Evolutionary conservation across 2,797 vertebrate species (phyloP), one percentile per base, ranked within the genome.

Genomic region (Falco concolor): DNA sequence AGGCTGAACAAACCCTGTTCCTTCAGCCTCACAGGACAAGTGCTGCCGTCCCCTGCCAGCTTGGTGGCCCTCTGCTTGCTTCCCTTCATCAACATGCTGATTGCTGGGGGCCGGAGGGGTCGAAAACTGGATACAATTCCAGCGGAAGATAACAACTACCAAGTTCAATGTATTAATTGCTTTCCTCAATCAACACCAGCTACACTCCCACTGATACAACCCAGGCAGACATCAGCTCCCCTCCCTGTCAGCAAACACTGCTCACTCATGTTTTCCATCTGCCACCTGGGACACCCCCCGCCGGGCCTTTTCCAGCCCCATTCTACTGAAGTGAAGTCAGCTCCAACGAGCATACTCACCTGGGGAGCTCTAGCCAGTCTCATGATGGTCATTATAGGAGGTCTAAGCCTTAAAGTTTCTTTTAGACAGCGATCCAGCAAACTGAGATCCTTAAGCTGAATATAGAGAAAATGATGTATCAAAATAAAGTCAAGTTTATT

Each of bases 341-440:
- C 19, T 36, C 34, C 73, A 52, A 32, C 3, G 45, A 9, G 25
- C 11, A 20, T 16, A 81, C 97, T 84, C 76, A 99, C 99, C 97
- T 99, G 99, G 70, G 98, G 98, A 34, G 99, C 98, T 96, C 88
- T 98, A 75, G 98, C 99, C 99, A 99, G 98, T 95, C 99, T 99
- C 99, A 99, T 99, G 98, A 99, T 99, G 61, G 99, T 99, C 99
- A 99, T 99, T 95, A 99, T 99, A 20, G 99, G 99, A 13, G 99
- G 99, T 52, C 99, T 98, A 56, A 99, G 98, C 89, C 99, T 98
- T 67, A 99, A 97, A 5, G 99, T 99, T 97, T 99, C 99, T 97
- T 99, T 99, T 75, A 99, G 97, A 87, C 99, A 99, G 88, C 98
- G 98, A 81, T 99, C 99, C 97, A 99, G 92, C 94, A 99, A 90